phyloP scores from a whole-genome alignment of 2,888 invertebrate species.

The Lasioglossum figueresi region DNA sequence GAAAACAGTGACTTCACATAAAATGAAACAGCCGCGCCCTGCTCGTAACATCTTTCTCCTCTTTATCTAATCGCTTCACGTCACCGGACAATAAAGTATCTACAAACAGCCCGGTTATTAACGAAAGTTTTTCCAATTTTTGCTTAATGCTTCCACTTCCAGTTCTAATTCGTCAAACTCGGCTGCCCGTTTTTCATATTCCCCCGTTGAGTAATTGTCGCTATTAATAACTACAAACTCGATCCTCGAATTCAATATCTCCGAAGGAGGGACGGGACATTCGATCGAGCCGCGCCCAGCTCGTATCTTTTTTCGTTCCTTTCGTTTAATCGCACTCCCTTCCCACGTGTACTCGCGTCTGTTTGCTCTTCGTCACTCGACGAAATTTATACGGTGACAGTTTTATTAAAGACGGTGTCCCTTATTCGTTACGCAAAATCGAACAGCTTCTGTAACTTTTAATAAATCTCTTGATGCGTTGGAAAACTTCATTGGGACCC shows the following conservation, averaged over 20 bases:
- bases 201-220: conserved; percentile 67
- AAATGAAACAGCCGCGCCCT: conserved; percentile 26
- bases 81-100: conserved; percentile 30
- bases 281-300: conserved; percentile 52
- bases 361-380: conserved; percentile 22
- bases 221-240: conserved; percentile 70
- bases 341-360: conserved; percentile 27
- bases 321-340: conserved; percentile 56
- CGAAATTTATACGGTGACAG: conserved; percentile 32
- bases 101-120: conserved; percentile 8
- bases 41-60: conserved; percentile 30
- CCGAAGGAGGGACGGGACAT: conserved; percentile 28
- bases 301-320: conserved; percentile 43
- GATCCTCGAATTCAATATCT: conserved; percentile 70
- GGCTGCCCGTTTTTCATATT: conserved; percentile 39
- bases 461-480: not conserved
- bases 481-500: not conserved
- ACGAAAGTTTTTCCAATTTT: conserved; percentile 48
- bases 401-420: conserved; percentile 43
- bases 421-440: conserved; percentile 44
- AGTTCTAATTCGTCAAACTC: conserved; percentile 57
- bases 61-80: conserved; percentile 59
- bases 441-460: conserved; percentile 13
- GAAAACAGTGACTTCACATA: conserved; percentile 27
- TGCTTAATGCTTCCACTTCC: conserved; percentile 6